Conservation (phyloP, 2,113 vertebrate species). For the Donacobius atricapilla region DNA sequence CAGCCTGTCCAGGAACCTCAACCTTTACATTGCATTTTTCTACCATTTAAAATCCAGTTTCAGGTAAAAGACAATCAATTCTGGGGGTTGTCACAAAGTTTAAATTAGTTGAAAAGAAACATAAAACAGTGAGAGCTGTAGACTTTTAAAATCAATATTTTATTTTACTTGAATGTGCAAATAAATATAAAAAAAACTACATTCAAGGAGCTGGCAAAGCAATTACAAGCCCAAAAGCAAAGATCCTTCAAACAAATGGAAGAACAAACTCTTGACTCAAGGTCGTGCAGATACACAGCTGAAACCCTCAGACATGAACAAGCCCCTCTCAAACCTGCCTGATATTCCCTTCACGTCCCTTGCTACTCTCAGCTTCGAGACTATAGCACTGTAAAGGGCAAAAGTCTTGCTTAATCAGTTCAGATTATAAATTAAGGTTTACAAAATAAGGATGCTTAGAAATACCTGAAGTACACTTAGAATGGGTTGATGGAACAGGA, state of each 20-base stretch:
- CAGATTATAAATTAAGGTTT: conserved; percentile 54
- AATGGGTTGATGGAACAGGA: background rate
- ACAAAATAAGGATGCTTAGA: conserved; percentile 56
- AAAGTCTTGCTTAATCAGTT: background rate
- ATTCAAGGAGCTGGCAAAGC: conserved; percentile 78
- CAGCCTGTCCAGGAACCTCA: background rate
- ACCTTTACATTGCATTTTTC: background rate
- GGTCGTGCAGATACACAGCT: conserved; percentile 18
- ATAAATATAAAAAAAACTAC: conserved; percentile 81
- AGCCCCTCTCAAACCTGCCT: background rate
- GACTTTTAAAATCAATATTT: conserved; percentile 67
- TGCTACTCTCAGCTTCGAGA: background rate
- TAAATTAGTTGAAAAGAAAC: background rate
- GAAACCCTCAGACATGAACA: background rate
- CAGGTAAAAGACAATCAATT: background rate
- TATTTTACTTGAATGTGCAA: conserved; percentile 81
- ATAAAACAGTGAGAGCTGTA: background rate
- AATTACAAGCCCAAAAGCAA: conserved; percentile 68
- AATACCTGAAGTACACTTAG: conserved; percentile 58
- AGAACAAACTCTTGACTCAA: conserved; percentile 33
- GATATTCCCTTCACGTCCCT: background rate
- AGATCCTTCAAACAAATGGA: conserved; percentile 64
- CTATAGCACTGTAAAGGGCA: background rate
- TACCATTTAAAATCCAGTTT: background rate
- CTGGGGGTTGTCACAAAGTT: background rate